phyloP scores from a whole-genome alignment of 1,140 invertebrate species.

The Eupeodes corollae region DNA sequence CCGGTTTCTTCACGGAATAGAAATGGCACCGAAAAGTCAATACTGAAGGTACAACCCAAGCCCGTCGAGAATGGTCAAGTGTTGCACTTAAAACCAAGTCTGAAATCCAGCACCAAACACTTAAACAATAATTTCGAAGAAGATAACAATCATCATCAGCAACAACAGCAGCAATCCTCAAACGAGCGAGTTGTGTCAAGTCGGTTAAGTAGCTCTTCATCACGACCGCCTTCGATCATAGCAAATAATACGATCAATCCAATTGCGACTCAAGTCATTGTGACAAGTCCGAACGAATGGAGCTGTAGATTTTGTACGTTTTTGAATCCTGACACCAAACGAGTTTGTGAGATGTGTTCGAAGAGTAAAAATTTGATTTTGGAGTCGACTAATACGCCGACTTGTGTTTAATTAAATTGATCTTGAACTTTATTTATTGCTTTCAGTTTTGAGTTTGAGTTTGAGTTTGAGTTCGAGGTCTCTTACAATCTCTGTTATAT shows the following conservation, averaged over 20 bases:
- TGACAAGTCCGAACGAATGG: conserved; percentile 42
- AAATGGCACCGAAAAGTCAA: not conserved
- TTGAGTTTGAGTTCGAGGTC: no score
- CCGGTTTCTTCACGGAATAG: not conserved
- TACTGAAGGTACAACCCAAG: not conserved
- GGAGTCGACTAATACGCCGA: conserved; percentile 24
- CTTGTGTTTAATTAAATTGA: conserved; percentile 23
- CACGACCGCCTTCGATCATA: not conserved
- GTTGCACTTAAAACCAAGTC: not conserved
- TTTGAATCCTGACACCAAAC: conserved; percentile 44
- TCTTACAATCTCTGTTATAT: no score
- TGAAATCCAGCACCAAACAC: conserved; percentile 3
- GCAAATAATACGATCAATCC: not conserved
- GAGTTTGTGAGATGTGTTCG: conserved; percentile 63
- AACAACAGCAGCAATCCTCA: not conserved
- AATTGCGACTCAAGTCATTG: conserved; percentile 22
- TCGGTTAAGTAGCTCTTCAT: not conserved
- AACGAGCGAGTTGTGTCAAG: not conserved
- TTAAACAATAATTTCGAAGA: conserved; percentile 1
- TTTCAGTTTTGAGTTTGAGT: no score
- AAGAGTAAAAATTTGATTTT: conserved; percentile 39
- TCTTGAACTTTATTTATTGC: no score
- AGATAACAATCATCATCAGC: not conserved
- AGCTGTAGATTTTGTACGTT: conserved; percentile 57
- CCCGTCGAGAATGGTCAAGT: not conserved